Conservation (phyloP, 2,797 vertebrate genomes). For the Phyllotis vaccarum region DNA sequence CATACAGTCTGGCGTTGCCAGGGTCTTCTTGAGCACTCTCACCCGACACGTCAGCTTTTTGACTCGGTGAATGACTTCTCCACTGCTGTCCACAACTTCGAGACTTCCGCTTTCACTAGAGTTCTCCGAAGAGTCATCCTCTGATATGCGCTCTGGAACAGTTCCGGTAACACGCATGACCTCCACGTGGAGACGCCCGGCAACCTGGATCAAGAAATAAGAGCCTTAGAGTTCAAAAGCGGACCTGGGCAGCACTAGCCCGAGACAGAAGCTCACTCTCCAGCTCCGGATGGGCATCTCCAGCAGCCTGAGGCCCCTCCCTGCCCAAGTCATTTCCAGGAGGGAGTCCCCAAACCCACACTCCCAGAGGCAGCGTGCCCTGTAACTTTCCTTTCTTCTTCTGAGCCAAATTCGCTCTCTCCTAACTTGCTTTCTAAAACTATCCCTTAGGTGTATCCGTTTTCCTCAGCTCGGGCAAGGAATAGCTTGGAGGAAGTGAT, state of each 20-base stretch:
- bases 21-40: slow-evolving; percentile 58
- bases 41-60: slow-evolving; percentile 97
- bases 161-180: slow-evolving; percentile 95
- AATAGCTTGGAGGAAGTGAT: neutral
- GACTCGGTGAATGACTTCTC: slow-evolving; percentile 95
- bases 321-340: neutral
- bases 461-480: neutral
- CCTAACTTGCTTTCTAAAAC: neutral
- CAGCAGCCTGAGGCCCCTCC: rapidly evolving
- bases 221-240: neutral
- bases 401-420: neutral
- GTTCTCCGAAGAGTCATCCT: slow-evolving; percentile 98
- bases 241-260: rapidly evolving
- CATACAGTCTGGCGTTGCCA: neutral
- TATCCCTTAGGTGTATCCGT: neutral
- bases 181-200: slow-evolving; percentile 96
- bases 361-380: no score
- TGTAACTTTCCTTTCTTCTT: neutral
- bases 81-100: slow-evolving; percentile 95
- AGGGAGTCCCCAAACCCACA: neutral
- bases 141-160: slow-evolving; percentile 92
- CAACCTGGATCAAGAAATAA: slow-evolving; percentile 90
- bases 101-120: slow-evolving; percentile 97
- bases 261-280: neutral
- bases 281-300: neutral